These are phyloP conservation scores for Pollenia griseotomentosa DNA, from an alignment of 2,888 invertebrate species.

Conservation along the genomic window DNA sequence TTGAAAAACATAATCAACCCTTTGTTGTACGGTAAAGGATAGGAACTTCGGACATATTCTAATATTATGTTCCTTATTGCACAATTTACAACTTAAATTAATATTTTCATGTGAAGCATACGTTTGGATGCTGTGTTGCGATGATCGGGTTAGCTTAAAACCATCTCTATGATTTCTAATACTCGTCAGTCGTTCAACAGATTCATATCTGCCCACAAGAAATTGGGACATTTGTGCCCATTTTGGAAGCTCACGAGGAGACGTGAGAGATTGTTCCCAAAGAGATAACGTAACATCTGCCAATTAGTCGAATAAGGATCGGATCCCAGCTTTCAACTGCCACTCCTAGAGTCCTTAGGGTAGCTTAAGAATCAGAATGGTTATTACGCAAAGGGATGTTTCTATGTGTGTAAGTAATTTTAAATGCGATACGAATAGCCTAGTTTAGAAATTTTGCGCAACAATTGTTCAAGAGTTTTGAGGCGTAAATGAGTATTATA, in stretches of 20 bases:
- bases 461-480: too few species aligned
- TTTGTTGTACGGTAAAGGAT: slow-evolving; percentile 1
- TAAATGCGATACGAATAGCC: too few species aligned
- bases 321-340: slow-evolving; percentile 10
- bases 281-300: not conserved
- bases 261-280: slow-evolving; percentile 21
- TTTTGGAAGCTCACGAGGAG: slow-evolving; percentile 14
- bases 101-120: not conserved
- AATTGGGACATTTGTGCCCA: slow-evolving; percentile 35
- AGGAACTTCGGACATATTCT: not conserved
- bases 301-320: slow-evolving; percentile 1
- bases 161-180: not conserved
- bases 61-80: not conserved
- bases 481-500: too few species aligned
- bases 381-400: too few species aligned
- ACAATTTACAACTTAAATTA: not conserved
- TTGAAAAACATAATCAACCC: not conserved
- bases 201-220: slow-evolving; percentile 6
- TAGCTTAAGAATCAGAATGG: not conserved
- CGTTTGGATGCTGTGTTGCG: not conserved
- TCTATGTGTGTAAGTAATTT: too few species aligned
- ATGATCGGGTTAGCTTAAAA: not conserved
- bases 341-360: not conserved
- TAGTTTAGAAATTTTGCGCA: too few species aligned
- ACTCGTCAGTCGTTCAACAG: not conserved